Evolutionary conservation across 2,888 invertebrate species (phyloP).

Genomic region (Tipula confusa): DNA sequence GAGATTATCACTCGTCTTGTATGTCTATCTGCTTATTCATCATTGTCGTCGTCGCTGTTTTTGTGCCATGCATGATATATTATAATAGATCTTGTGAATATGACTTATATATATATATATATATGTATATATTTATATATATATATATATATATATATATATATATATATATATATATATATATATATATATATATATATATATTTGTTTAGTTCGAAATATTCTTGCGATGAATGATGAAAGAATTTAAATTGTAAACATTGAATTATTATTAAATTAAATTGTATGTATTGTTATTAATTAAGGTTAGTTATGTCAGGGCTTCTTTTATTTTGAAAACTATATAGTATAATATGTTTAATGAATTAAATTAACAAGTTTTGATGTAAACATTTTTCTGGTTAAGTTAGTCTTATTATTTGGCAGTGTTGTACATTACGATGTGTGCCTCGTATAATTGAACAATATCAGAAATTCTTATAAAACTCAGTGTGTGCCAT

Average conservation of each 20-base stretch:
- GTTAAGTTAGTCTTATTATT: no score
- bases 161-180: no score
- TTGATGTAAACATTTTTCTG: not conserved
- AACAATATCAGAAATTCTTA: no score
- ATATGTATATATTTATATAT: no score
- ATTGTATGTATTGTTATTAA: not conserved
- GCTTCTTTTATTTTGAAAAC: not conserved
- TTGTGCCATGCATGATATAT: not conserved
- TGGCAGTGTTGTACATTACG: no score
- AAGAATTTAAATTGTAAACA: not conserved
- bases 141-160: no score
- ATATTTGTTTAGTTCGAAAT: not conserved
- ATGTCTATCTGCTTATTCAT: not conserved
- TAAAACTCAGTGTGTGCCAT: no score
- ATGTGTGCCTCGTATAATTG: no score
- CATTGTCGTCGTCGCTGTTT: not conserved
- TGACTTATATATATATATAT: not conserved
- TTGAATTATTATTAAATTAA: not conserved
- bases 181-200: no score
- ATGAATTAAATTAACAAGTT: not conserved
- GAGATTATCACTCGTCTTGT: not conserved
- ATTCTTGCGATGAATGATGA: not conserved
- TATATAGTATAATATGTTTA: not conserved
- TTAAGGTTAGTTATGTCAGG: not conserved
- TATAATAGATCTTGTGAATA: not conserved